Conservation (phyloP, 2,113 vertebrate genomes). For the Odocoileus virginianus region DNA sequence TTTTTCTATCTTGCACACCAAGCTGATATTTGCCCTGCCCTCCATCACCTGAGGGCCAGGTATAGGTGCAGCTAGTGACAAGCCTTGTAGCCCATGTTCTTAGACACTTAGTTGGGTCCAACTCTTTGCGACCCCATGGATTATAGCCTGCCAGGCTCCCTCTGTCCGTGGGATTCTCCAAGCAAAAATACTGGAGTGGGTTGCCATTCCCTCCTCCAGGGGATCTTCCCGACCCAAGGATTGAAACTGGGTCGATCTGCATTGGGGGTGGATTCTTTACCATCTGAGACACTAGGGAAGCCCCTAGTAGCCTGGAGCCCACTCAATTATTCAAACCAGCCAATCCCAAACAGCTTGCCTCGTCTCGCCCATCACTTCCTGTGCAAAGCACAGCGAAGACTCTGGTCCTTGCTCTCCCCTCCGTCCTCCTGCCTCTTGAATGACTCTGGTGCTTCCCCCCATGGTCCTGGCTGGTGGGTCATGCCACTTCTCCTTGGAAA, state of each 20-base stretch:
- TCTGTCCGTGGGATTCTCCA: neutral
- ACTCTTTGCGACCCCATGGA: neutral
- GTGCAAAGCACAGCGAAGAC: neutral
- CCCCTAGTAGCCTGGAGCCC: neutral
- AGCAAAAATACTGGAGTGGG: neutral
- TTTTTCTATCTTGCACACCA: neutral
- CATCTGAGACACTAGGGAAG: neutral
- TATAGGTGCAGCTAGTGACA: no score
- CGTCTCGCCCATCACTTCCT: neutral
- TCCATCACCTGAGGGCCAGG: neutral
- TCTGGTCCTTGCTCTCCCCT: neutral
- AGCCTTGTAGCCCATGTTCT: accelerated
- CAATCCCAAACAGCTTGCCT: neutral
- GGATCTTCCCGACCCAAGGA: neutral
- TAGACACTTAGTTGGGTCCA: neutral
- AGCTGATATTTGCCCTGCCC: neutral
- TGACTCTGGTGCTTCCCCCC: accelerated
- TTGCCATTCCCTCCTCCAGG: neutral
- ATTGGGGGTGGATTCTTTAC: neutral
- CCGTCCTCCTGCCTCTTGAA: neutral
- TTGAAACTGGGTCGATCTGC: neutral
- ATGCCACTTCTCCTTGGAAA: neutral
- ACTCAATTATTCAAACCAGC: no score
- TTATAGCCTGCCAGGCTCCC: neutral
- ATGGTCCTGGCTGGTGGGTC: neutral